Evolutionary conservation across 1,140 invertebrate genomes (phyloP).

Genomic region (Anadara kagoshimensis): DNA sequence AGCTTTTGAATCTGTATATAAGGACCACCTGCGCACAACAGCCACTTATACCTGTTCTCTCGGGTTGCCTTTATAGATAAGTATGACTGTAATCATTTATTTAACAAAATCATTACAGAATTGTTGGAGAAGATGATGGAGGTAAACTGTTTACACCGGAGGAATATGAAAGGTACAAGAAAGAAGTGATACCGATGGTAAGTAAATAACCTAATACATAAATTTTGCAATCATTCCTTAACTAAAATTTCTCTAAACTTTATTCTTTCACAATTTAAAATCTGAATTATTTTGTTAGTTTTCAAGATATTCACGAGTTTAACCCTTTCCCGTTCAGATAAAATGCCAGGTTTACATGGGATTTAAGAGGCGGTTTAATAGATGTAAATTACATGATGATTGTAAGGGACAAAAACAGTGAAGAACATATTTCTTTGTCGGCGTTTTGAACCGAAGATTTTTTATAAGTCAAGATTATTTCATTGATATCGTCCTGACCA

Average conservation of each 20-base stretch:
- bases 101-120: slow-evolving; percentile 53
- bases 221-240: too few species aligned
- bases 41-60: not conserved
- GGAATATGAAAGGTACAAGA: slow-evolving; percentile 74
- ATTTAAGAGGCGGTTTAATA: not conserved
- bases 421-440: not conserved
- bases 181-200: slow-evolving; percentile 71
- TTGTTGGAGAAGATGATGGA: slow-evolving; percentile 75
- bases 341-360: not conserved
- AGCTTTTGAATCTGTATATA: too few species aligned
- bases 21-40: too few species aligned
- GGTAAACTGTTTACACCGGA: slow-evolving; percentile 72
- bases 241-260: too few species aligned
- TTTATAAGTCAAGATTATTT: not conserved
- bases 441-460: not conserved
- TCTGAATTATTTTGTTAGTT: not conserved
- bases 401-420: not conserved
- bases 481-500: not conserved
- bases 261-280: not conserved
- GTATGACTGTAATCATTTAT: too few species aligned
- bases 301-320: not conserved
- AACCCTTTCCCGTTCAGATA: not conserved
- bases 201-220: not conserved
- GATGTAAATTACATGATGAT: not conserved
- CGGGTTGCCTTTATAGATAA: not conserved